Base-by-base conservation (phyloP, 2,797 vertebrate species). In the Fistularia commersonii region DNA sequence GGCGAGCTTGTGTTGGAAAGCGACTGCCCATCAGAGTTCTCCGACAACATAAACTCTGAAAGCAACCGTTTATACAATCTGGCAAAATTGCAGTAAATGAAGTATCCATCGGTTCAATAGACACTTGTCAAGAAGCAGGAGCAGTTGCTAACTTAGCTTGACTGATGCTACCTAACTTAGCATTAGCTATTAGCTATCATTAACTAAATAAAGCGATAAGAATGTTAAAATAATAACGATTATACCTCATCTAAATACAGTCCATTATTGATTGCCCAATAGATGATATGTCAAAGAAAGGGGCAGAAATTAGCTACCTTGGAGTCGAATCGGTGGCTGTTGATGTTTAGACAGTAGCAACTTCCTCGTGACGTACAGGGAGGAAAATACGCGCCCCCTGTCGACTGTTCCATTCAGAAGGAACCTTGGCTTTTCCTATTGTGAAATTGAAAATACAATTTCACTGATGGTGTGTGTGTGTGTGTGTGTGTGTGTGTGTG, bases 291-390 rank as follows among this genome's bases (percentile, higher is more conserved):
- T 6, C 8, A 33, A 12, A 1, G 12, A 32, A 40, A 48, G 5
- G 1, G 10, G 48, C 42, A 11, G 23, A 7, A 1, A 12, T 36
- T 35, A 35, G 2, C 7, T 86, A 88, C 84, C 86, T 85, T 77
- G 42, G 47, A 36, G 45, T 57, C 41, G 38, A 74, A 59, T 55
- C 40, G 49, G 51, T 48, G 64, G 70, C 51, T 33, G 64, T 48
- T 69, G 68, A 53, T 60, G 58, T 61, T 54, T 41, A 68, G 38
- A 48, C 57, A 11, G 48, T 12, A 31, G 11, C 53, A 41, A 61
- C 57, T 54, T 61, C 63, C 67, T 61, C 57, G 45, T 80, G 64
- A 77, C 65, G 76, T 61, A 31, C 45, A 14, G 43, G 48, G 40
- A 37, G 11, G 43, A 33, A 45, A 31, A 4, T 6, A 23, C 5